A percentile compares a stretch with the other conserved stretches of the same genome.
These are phyloP conservation scores for Drosophila anomelani DNA, from an alignment of 2,888 invertebrate species.

Conservation along the genomic window DNA sequence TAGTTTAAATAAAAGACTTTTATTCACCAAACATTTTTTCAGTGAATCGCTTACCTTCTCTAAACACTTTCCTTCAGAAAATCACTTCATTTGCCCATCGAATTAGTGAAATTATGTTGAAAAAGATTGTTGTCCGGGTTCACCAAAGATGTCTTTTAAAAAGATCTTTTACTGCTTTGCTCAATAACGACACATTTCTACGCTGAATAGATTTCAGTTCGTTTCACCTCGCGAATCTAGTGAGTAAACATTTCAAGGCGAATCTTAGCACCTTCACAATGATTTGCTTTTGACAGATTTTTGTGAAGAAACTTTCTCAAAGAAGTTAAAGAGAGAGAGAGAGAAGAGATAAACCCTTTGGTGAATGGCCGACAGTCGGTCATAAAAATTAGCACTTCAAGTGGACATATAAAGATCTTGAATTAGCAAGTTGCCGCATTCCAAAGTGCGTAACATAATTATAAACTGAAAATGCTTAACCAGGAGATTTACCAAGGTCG, in stretches of 20 bases:
- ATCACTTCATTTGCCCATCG: slow-evolving; percentile 21
- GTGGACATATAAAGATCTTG: slow-evolving; percentile 4
- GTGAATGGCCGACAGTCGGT: slow-evolving; percentile 39
- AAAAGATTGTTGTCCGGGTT: slow-evolving; percentile 8
- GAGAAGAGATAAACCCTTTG: slow-evolving; percentile 3
- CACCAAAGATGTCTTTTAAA: slow-evolving; percentile 27
- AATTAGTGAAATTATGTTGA: slow-evolving; percentile 35
- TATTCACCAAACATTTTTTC: not conserved
- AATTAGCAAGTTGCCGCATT: slow-evolving; percentile 32
- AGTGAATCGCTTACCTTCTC: not conserved
- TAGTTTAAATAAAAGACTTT: not conserved
- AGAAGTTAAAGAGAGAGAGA: not conserved
- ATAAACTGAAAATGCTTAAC: not conserved
- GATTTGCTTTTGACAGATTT: slow-evolving; percentile 55
- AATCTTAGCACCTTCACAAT: slow-evolving; percentile 60
- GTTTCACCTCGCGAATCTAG: slow-evolving; percentile 35
- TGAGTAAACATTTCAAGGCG: slow-evolving; percentile 29
- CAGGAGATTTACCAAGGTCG: slow-evolving; percentile 11
- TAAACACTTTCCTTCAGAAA: slow-evolving; percentile 8
- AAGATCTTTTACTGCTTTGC: slow-evolving; percentile 22
- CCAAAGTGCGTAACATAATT: slow-evolving; percentile 31
- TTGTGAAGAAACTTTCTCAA: slow-evolving; percentile 66
- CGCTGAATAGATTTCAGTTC: slow-evolving; percentile 38
- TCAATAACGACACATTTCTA: slow-evolving; percentile 33
- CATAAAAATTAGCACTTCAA: slow-evolving; percentile 41